Base-by-base conservation (phyloP, 1,140 invertebrate genomes). In the Pemphigus obesinymphae region DNA sequence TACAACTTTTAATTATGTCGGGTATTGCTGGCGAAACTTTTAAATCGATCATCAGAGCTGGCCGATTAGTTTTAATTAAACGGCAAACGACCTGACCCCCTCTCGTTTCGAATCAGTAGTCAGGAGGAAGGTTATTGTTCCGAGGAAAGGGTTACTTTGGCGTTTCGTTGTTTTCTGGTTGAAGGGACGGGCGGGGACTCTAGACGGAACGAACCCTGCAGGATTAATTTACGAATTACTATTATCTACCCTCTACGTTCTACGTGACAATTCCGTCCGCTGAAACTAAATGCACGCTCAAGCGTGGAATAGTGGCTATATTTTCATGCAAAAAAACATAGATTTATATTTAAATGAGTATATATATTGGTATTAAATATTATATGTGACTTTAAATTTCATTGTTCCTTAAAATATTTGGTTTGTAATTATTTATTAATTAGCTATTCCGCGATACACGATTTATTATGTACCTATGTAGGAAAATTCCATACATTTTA, bases 1-100 rank as follows among this genome's bases (percentile, higher is more conserved):
- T 80, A 80, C 76, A 80, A 80, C 76, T 80, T 80, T 80, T 80
- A 80, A 80, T 80, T 80, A 80, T 80, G 76, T 80, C 76, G 73
- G 73, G 50, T 40, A 45, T 78, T 40, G 58, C 50, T 29, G 23
- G 75, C 20, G 37, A 80, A 80, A 80, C 76, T 80, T 80, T 80
- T 61, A 80, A 80, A 80, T 80, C 76, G 76, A 80, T 80, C 76
- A 80, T 80, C 76, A 31, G 76, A 80, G 55, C 76, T 29, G 76
- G 76, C 55, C 76, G 76, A 80, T 80, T 80, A 80, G 76, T 80
- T 80, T 80, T 80, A 80, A 80, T 80, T 80, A 80, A 80, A 80
- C 76, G 76, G 76, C 55, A 80, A 80, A 80, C 76, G 76, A 80
- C 76, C 76, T 61, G 55, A 23, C 50, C 31, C 73, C 48, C 34